phyloP scores from a whole-genome alignment of 2,888 invertebrate species.

The Strigamia crassipes region DNA sequence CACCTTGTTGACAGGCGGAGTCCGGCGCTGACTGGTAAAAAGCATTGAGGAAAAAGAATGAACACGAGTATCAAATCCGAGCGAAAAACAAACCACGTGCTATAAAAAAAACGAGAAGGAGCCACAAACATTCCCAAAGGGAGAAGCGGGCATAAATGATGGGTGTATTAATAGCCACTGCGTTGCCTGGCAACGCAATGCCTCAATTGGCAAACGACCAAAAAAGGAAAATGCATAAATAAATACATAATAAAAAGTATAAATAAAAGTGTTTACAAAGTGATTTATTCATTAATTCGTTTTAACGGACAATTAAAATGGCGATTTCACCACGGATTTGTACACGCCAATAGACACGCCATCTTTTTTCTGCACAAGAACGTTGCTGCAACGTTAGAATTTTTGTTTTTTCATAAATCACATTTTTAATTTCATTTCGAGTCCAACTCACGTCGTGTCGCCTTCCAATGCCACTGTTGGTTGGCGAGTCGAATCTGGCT shows the following conservation, averaged over 20 bases:
- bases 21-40: conserved; percentile 41
- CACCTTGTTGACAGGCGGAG: conserved; percentile 29
- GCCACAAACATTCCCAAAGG: conserved; percentile 22
- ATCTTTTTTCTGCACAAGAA: conserved; percentile 3
- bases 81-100: conserved; percentile 23
- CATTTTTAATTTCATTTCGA: neutral
- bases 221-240: conserved; percentile 34
- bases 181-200: conserved; percentile 7
- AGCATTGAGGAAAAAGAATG: conserved; percentile 43
- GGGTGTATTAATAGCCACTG: conserved; percentile 14
- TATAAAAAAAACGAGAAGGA: conserved; percentile 2
- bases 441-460: neutral
- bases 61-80: neutral
- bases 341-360: neutral
- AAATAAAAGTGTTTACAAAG: neutral
- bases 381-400: neutral
- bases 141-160: conserved; percentile 24
- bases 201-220: conserved; percentile 5
- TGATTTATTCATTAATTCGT: neutral
- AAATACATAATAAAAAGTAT: neutral
- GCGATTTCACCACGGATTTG: neutral
- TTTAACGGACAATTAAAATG: neutral
- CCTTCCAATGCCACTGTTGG: neutral
- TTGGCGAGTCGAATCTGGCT: neutral
- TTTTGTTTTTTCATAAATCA: neutral